Evolutionary conservation across 1,140 invertebrate species (phyloP).

Genomic region (Nymphalis io): DNA sequence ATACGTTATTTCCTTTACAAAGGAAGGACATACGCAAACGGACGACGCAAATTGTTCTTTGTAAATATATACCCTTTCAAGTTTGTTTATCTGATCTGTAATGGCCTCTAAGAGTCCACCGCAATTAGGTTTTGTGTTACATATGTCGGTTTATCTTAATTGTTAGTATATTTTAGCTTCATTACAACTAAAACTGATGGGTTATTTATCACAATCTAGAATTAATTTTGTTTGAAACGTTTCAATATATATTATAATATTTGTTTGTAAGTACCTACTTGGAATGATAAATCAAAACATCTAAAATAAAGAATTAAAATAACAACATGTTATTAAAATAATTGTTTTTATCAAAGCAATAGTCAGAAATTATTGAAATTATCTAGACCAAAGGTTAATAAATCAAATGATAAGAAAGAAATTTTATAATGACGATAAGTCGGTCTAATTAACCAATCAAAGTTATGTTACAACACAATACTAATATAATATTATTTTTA

Average conservation of each 20-base stretch:
- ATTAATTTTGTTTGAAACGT: background rate
- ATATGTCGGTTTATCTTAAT: conserved; percentile 15
- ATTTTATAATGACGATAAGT: conserved; percentile 1
- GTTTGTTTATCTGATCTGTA: conserved; percentile 22
- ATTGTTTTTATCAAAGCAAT: background rate
- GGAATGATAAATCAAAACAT: no score
- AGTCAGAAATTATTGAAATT: background rate
- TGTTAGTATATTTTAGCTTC: background rate
- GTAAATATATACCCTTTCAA: conserved; percentile 16
- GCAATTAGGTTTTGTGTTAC: conserved; percentile 16
- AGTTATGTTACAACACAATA: background rate
- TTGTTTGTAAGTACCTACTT: no score
- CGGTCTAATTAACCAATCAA: background rate
- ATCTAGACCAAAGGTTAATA: background rate
- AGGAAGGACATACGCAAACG: conserved; percentile 49
- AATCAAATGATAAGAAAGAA: conserved; percentile 1
- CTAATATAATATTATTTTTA: background rate
- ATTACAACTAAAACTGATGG: background rate
- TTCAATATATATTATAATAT: no score
- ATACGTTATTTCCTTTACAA: conserved; percentile 56
- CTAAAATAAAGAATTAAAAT: no score
- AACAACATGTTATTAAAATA: no score
- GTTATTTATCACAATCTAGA: background rate
- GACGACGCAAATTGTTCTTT: background rate
- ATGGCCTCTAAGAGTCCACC: conserved; percentile 12